Base-by-base conservation (phyloP, 1,140 invertebrate genomes). In the Hypothenemus hampei region DNA sequence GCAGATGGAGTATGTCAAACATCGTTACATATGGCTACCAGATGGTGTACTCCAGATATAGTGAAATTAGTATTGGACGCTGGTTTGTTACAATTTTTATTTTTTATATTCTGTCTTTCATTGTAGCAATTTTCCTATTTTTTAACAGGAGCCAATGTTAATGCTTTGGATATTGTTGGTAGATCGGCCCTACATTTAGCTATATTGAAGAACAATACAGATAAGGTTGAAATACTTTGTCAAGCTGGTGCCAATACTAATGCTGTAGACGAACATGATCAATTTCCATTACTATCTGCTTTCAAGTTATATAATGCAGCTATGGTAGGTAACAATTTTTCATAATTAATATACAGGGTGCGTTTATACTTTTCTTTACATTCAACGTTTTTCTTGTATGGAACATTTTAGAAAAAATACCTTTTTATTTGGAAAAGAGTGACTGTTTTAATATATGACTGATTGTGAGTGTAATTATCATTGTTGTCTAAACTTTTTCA, bases 11-110 rank as follows among this genome's bases (percentile, higher is more conserved):
- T 19, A 20, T 44, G 16, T 16, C 92, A 93, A 68, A 92, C 91
- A 21, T 89, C 93, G 2, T 75, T 97, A 8, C 93, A 97, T 74
- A 81, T 94, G 58, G 92, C 92, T 16, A 84, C 90, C 3, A 93
- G 93, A 67, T 62, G 64, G 40, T 74, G 73, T 0, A 62, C 70
- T 43, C 68, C 71, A 13, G 75, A 77, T 23, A 76, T 83, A 20
- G 75, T 80, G 1, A 71, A 76, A 39, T 56, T 80, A 21, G 68
- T 87, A 23, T 65, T 86, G 6, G 73, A 81, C 37, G 69, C 74
- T 15, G 55, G 59, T 58, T 90, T n/a, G n/a, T n/a, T 36, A 22
- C 11, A 21, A 22, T 50, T 39, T 18, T 10, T 26, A 7, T 24
- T 29, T 41, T 41, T 41, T 36, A 41, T 23, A 11, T 3, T 37